Evolutionary conservation across 2,797 vertebrate genomes (phyloP).

Genomic region (Artibeus lituratus): DNA sequence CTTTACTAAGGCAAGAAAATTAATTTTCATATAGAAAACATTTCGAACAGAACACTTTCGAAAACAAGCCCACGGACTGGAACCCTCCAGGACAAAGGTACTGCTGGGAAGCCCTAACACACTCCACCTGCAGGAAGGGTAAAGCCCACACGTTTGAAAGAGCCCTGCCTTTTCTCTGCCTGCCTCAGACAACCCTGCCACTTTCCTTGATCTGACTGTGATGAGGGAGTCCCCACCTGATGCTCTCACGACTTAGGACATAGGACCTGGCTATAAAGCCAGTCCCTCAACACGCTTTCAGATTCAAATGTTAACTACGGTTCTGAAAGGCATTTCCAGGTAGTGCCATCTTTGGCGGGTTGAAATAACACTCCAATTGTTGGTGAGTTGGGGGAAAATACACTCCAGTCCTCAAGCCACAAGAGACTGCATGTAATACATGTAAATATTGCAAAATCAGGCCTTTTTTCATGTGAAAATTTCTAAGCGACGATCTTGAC

Average conservation of each 20-base stretch:
- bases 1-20: not conserved
- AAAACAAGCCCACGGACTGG: not conserved
- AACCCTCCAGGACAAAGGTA: not conserved
- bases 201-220: not conserved
- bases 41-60: not conserved
- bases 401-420: not conserved
- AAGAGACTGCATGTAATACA: not conserved
- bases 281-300: not conserved
- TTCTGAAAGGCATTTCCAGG: not conserved
- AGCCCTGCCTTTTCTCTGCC: not conserved
- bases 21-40: not conserved
- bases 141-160: not conserved
- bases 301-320: not conserved
- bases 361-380: not conserved
- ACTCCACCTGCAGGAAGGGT: not conserved
- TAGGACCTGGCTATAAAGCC: not conserved
- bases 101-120: not conserved
- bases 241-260: not conserved
- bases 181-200: not conserved
- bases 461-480: not conserved
- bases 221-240: not conserved
- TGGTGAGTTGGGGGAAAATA: not conserved
- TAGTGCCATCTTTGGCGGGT: not conserved
- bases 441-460: not conserved
- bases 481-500: not conserved